Conservation (phyloP, 2,797 vertebrate species). For the Botia almorhae region DNA sequence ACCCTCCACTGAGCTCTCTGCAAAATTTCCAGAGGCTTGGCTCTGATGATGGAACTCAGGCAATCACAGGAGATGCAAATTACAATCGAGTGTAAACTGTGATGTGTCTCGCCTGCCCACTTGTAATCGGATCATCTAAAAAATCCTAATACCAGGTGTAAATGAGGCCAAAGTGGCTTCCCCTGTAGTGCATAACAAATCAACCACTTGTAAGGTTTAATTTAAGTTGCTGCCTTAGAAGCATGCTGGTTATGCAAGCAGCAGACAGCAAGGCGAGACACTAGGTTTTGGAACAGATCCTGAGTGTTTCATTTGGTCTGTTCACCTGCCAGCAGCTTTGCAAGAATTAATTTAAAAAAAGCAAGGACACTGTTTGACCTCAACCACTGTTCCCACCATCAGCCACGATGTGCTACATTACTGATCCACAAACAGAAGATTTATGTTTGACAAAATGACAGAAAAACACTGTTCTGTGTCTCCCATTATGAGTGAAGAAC, state of each 20-base stretch:
- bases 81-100: no score
- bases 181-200: background rate
- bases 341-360: constrained; percentile 2
- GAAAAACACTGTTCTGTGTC: constrained; percentile 49
- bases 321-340: background rate
- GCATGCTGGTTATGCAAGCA: background rate
- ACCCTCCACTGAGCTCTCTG: background rate
- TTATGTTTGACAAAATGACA: constrained; percentile 52
- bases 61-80: background rate
- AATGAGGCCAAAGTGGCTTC: no score
- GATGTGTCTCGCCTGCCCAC: no score
- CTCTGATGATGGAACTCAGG: background rate
- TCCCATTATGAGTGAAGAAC: constrained; percentile 55
- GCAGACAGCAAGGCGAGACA: background rate
- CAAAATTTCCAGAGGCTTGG: background rate
- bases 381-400: background rate
- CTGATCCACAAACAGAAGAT: constrained; percentile 46
- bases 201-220: background rate
- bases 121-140: no score
- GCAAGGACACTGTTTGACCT: background rate
- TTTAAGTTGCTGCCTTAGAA: background rate
- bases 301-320: background rate
- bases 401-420: background rate
- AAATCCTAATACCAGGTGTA: no score
- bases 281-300: background rate